Conservation (phyloP, 2,888 invertebrate species). For the Gibbula magus region DNA sequence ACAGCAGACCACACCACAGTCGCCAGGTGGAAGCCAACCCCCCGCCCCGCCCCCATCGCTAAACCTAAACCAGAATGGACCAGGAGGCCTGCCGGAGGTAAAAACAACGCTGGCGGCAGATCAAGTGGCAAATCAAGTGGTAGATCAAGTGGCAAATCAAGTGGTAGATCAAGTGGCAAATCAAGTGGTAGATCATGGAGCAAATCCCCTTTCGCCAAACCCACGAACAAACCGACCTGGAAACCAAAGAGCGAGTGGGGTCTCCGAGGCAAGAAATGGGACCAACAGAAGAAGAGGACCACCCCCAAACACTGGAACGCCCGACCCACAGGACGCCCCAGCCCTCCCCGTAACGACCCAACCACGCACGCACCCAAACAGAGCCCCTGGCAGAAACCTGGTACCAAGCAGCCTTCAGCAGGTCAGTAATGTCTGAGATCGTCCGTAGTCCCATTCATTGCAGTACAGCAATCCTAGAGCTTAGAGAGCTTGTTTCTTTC, state of each 20-base stretch:
- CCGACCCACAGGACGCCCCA: constrained; percentile 33
- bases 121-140: neutral
- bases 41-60: neutral
- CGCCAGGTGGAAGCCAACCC: constrained; percentile 20
- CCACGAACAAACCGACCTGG: neutral
- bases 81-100: neutral
- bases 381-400: constrained; percentile 30
- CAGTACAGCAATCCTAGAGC: no score
- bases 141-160: neutral
- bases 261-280: constrained; percentile 20
- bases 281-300: constrained; percentile 24
- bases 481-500: no score
- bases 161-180: neutral
- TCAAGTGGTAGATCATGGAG: neutral
- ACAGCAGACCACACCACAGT: neutral
- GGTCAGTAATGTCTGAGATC: constrained; percentile 28
- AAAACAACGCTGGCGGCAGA: neutral
- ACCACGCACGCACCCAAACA: constrained; percentile 3
- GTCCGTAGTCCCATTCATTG: no score
- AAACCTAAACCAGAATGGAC: constrained; percentile 12
- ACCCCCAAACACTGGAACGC: constrained; percentile 33
- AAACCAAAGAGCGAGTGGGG: constrained; percentile 11
- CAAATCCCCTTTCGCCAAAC: neutral
- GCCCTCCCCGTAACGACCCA: neutral
- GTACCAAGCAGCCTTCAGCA: constrained; percentile 30